phyloP scores from a whole-genome alignment of 2,113 vertebrate genomes.

The Xiphophorus maculatus region DNA sequence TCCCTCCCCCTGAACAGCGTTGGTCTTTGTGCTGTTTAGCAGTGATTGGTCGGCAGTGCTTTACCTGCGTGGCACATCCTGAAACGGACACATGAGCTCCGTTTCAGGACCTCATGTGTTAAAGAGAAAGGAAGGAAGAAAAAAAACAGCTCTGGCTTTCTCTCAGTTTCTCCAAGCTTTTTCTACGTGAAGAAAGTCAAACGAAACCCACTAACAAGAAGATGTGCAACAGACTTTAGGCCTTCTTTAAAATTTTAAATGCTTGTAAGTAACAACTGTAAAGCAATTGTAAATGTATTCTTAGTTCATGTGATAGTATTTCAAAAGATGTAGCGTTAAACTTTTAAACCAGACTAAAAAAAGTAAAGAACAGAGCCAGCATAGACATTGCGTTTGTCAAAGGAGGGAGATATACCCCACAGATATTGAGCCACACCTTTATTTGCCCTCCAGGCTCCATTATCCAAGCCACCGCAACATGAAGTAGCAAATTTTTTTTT shows the following conservation, averaged over 20 bases:
- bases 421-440: conserved; percentile 79
- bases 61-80: conserved; percentile 79
- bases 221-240: neutral
- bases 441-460: conserved; percentile 69
- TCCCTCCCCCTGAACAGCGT: conserved; percentile 70
- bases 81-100: conserved; percentile 76
- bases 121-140: neutral
- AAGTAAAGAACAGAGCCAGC: conserved; percentile 57
- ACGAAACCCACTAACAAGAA: neutral
- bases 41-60: conserved; percentile 69
- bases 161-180: conserved; percentile 4
- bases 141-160: conserved; percentile 18
- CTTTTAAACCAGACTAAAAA: conserved; percentile 42
- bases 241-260: neutral
- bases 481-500: conserved; percentile 8
- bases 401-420: conserved; percentile 77
- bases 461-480: conserved; percentile 55
- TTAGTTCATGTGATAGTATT: neutral
- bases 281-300: neutral
- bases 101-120: neutral
- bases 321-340: conserved; percentile 17
- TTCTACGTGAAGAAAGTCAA: neutral
- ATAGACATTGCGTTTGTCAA: conserved; percentile 76
- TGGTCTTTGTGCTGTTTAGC: conserved; percentile 70
- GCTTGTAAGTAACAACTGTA: conserved; percentile 13